These are phyloP conservation scores for Molothrus aeneus DNA, from an alignment of 2,797 vertebrate genomes.

Conservation along the genomic window DNA sequence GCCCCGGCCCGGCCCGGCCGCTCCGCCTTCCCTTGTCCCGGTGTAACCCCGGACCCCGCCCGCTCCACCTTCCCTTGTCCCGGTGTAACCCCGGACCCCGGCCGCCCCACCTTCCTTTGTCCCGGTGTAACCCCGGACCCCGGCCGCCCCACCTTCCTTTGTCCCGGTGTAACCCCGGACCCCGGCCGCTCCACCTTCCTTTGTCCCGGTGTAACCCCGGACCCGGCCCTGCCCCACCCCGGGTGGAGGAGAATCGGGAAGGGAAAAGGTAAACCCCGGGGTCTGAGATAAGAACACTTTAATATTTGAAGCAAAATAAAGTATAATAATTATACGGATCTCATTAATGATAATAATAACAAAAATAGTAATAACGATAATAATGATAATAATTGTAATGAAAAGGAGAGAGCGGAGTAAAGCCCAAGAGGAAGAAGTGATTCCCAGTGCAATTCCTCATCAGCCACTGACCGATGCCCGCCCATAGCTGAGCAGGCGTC, in stretches of 20 bases:
- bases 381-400: neutral
- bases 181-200: too few species aligned
- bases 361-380: neutral
- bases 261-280: too few species aligned
- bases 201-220: neutral
- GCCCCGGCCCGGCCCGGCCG: neutral
- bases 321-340: too few species aligned
- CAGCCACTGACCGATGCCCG: neutral
- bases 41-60: too few species aligned
- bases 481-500: neutral
- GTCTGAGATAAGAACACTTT: neutral
- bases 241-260: neutral
- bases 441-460: neutral
- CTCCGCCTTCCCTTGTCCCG: too few species aligned
- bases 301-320: neutral
- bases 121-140: neutral
- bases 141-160: rapidly evolving
- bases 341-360: neutral
- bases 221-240: rapidly evolving
- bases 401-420: neutral
- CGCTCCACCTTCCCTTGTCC: too few species aligned
- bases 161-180: neutral
- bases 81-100: neutral
- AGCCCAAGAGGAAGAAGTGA: neutral
- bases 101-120: rapidly evolving